Base-by-base conservation (phyloP, 1,140 invertebrate genomes). In the Tribolium madens region DNA sequence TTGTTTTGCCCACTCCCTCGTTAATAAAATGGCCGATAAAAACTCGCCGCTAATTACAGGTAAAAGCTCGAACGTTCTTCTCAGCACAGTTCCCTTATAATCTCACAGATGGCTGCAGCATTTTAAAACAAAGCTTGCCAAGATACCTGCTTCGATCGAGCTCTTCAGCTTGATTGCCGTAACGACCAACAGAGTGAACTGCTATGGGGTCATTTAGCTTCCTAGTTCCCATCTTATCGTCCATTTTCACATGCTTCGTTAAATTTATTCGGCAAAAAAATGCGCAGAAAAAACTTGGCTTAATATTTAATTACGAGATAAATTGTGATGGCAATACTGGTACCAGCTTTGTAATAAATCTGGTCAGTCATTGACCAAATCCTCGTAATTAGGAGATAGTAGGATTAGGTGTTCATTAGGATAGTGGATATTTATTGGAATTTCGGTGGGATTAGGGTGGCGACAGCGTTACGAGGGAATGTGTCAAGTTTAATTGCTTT, bases 361-460 rank as follows among this genome's bases (percentile, higher is more conserved):
- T 77, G 73, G 71, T 76, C 77, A 50, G 60, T 75, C 48, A 73
- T 71, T 47, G 72, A 70, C 77, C 50, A 78, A 77, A 79, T 75
- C 78, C 80, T 53, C 72, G 73, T 79, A 79, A 77, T 79, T 79
- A 76, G 78, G 75, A 80, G 78, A 81, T 80, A 78, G 80, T 81
- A 53, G 70, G 80, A 81, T 81, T 80, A 81, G 73, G 80, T 80
- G 78, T 81, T 80, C 79, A 81, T 81, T 81, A 80, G 76, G 78
- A 81, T 81, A 78, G 79, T 78, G 79, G 76, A 80, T 77, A 80
- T 80, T 80, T 80, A 81, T 81, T 76, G 50, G 50, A 68, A 72
- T 79, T 79, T 81, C 73, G 73, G 53, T 72, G 26, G 75, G 75
- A 75, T 76, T 79, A 77, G 80, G 78, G 80, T 79, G 78, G 71